These are phyloP conservation scores for Sebastes hubbsi DNA, from an alignment of 2,797 vertebrate species.

Conservation along the genomic window DNA sequence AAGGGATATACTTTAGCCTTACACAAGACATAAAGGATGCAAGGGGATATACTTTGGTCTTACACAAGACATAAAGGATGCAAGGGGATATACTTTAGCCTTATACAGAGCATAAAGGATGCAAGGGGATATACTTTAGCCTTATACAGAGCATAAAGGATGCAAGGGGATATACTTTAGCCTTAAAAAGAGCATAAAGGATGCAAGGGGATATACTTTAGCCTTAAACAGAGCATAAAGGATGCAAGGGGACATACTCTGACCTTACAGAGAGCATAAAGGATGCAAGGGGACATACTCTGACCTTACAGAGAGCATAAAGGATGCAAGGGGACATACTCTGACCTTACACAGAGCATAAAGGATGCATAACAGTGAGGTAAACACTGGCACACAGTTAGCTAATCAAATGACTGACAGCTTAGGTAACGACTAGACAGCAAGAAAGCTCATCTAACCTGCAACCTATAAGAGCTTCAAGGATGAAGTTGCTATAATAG, in stretches of 20 bases:
- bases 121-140: too few species aligned
- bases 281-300: too few species aligned
- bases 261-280: accelerated
- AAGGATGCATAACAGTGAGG: neutral
- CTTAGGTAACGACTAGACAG: neutral
- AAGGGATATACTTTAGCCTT: too few species aligned
- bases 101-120: too few species aligned
- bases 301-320: accelerated
- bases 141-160: accelerated
- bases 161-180: too few species aligned
- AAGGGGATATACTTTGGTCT: too few species aligned
- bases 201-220: too few species aligned
- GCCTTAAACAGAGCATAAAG: accelerated
- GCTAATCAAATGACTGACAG: neutral
- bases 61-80: too few species aligned
- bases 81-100: accelerated
- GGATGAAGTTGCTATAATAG: accelerated
- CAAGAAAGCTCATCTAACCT: accelerated
- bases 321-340: too few species aligned
- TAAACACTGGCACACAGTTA: constrained; percentile 26
- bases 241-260: too few species aligned
- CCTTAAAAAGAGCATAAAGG: accelerated
- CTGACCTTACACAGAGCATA: too few species aligned
- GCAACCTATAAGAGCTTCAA: accelerated
- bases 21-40: too few species aligned